Percentiles rank a stretch among this genome's conserved stretches.
phyloP scores from a whole-genome alignment of 2,113 vertebrate genomes.

The Hemibates koningsi region DNA sequence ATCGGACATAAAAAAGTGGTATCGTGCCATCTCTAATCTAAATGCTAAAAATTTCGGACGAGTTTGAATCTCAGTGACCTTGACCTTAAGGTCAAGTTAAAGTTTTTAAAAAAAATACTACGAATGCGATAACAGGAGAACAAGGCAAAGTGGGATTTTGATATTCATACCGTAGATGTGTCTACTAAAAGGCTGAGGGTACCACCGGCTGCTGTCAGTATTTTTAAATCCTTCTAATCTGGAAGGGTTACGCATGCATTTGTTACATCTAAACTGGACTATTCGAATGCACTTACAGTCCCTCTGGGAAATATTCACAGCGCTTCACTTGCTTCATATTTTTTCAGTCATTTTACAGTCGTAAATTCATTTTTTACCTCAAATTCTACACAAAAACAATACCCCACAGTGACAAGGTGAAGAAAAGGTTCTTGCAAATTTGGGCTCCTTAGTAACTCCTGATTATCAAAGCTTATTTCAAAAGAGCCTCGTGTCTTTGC shows the following conservation, averaged over 20 bases:
- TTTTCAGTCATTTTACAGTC: not conserved
- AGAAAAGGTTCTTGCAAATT: not conserved
- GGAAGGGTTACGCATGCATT: fast-evolving
- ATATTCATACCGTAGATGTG: not conserved
- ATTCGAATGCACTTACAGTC: not conserved
- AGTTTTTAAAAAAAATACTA: fast-evolving
- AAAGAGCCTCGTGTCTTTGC: not conserved
- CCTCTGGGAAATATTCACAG: not conserved
- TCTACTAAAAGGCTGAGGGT: fast-evolving
- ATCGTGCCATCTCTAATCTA: too few relatives aligned
- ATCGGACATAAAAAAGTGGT: too few relatives aligned
- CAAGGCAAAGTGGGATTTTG: not conserved
- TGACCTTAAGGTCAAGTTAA: not conserved
- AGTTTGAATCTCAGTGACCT: not conserved
- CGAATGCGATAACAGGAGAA: fast-evolving
- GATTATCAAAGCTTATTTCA: not conserved
- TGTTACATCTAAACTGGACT: not conserved
- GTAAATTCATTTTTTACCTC: not conserved
- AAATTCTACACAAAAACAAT: not conserved
- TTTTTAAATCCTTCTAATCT: not conserved
- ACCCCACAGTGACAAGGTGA: not conserved
- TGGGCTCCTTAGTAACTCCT: fast-evolving
- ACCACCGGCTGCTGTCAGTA: not conserved
- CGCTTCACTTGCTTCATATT: not conserved
- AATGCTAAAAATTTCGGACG: fast-evolving